Evolutionary conservation across 2,888 invertebrate genomes (phyloP), one percentile per base, ranked within the genome.

Genomic region (Limenitis camilla): DNA sequence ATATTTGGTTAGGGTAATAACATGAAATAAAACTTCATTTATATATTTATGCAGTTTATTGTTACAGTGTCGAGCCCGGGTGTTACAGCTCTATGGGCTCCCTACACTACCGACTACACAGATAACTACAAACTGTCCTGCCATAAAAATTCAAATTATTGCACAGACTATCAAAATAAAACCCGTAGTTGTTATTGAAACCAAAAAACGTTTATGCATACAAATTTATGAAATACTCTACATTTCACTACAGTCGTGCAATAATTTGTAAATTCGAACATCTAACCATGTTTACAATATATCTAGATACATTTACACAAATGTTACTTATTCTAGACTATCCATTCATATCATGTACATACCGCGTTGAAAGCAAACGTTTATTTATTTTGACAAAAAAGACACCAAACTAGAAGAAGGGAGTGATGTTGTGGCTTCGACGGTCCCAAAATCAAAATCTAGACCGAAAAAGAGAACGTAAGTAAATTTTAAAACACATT

Each of bases 31-130:
- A 53, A 59, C 53, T 36, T 49, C 46, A 52, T 6, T 6, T 31
- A 50, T 52, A 51, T 72, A 80, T 80, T 82, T 84, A 86, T 83
- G 84, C 83, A 82, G 76, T 84, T 72, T 80, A 83, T 85, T 82
- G 81, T 83, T 83, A 84, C 74, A 81, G 72, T 74, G 73, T 69
- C 74, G 72, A 67, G 68, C 67, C 64, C 68, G 65, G 68, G 56
- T 56, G 64, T 61, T 58, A 68, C 73, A 64, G 67, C 69, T 64
- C 69, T 75, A 74, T 71, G 61, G 65, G 61, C 73, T 64, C 71
- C 65, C 66, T 61, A 69, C 69, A 68, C 63, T 64, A 65, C 61
- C 64, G 61, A 64, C 65, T 64, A 65, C 66, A 64, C 68, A 61
- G 62, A 57, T 58, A 62, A 57, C 58, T 64, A 62, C 63, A 62